These are phyloP conservation scores for Leucosticte australis DNA, from an alignment of 2,113 vertebrate species.

Conservation along the genomic window DNA sequence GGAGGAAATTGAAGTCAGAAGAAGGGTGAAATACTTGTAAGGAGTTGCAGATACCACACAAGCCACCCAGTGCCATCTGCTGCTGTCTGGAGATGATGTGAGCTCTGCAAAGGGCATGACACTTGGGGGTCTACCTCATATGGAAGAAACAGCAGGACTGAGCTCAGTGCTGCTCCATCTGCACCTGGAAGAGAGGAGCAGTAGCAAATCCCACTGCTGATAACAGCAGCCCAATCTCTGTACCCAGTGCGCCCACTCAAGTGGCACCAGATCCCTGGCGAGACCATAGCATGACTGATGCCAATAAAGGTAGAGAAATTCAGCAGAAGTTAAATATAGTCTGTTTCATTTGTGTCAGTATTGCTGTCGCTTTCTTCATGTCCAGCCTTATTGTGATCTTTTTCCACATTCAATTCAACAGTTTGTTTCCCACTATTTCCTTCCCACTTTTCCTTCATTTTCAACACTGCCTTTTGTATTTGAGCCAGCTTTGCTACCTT, in stretches of 20 bases:
- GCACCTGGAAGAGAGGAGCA: not conserved
- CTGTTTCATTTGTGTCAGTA: accelerated
- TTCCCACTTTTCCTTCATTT: not conserved
- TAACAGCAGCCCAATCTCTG: not conserved
- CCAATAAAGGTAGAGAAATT: not conserved
- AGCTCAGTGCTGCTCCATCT: not conserved
- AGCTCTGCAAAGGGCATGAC: not conserved
- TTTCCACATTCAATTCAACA: not conserved
- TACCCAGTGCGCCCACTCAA: not conserved
- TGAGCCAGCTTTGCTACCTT: not conserved
- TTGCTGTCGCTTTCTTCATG: accelerated
- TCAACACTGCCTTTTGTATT: accelerated
- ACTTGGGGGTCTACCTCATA: constrained; percentile 30
- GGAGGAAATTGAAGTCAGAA: not conserved
- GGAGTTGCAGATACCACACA: not conserved
- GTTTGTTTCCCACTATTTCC: not conserved
- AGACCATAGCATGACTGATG: no score
- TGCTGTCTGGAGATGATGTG: constrained; percentile 44
- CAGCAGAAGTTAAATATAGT: not conserved
- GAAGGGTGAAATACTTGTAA: not conserved
- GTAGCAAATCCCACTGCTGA: not conserved
- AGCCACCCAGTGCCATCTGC: constrained; percentile 32
- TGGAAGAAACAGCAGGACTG: constrained; percentile 17
- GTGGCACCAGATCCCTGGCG: not conserved
- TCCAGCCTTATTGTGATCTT: not conserved